Conservation (phyloP, 2,888 invertebrate genomes). For the Oligia fasciuncula region DNA sequence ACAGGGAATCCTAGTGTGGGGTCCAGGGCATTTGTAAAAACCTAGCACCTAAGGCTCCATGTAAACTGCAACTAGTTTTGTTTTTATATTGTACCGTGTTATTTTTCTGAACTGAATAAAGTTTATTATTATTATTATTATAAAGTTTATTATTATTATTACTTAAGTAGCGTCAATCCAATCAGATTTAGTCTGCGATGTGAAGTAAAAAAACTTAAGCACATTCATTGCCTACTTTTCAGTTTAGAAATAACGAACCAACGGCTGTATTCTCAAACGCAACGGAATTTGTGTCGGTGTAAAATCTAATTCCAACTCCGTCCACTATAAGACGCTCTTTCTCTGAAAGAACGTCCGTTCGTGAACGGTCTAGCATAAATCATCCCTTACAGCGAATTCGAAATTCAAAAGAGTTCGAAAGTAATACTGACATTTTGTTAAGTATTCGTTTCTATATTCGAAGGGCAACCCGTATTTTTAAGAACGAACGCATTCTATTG, state of each 20-base stretch:
- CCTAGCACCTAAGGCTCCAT: too few species aligned
- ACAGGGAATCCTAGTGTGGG: too few species aligned
- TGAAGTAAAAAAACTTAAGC: not conserved
- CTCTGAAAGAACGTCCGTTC: not conserved
- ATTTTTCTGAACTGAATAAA: too few species aligned
- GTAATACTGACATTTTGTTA: not conserved
- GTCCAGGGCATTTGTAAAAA: too few species aligned
- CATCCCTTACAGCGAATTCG: not conserved
- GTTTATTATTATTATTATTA: too few species aligned
- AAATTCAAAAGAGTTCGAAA: not conserved
- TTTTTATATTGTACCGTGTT: too few species aligned
- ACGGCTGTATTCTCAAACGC: slow-evolving; percentile 4
- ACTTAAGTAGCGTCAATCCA: not conserved
- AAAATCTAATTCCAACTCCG: not conserved
- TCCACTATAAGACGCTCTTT: not conserved
- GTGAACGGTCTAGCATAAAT: not conserved
- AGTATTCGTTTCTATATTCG: not conserved
- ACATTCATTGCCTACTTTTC: not conserved
- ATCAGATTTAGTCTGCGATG: not conserved
- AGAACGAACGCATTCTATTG: not conserved
- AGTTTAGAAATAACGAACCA: slow-evolving; percentile 6
- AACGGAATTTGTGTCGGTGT: not conserved
- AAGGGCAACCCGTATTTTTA: not conserved
- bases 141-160: too few species aligned
- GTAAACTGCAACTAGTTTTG: too few species aligned